phyloP scores from a whole-genome alignment of 2,797 vertebrate species.

The Gambusia yucatana region DNA sequence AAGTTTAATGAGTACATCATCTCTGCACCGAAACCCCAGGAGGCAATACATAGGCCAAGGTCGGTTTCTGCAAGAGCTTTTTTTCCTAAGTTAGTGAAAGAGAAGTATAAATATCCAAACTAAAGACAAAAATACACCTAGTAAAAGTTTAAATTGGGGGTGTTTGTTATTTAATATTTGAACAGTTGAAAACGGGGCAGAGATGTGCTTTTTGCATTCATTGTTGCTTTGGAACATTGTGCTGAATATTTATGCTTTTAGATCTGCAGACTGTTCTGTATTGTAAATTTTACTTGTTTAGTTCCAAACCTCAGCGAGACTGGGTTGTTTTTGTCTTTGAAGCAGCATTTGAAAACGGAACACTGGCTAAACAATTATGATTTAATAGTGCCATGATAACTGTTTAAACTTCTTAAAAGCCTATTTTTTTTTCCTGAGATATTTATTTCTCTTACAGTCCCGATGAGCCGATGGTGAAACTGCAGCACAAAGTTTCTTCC shows the following conservation, averaged over 20 bases:
- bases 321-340: not conserved
- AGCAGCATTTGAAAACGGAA: not conserved
- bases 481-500: slow-evolving; percentile 91
- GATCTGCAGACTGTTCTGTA: not conserved
- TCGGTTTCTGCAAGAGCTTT: slow-evolving; percentile 44
- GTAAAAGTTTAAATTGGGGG: not conserved
- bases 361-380: not conserved
- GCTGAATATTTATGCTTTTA: slow-evolving; percentile 4
- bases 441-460: slow-evolving; percentile 77
- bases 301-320: not conserved
- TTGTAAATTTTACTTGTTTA: not conserved
- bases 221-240: not conserved
- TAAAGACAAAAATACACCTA: not conserved
- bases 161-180: slow-evolving; percentile 4
- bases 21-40: slow-evolving; percentile 87
- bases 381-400: not conserved
- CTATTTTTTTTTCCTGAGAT: slow-evolving; percentile 14
- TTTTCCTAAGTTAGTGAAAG: not conserved
- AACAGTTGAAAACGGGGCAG: not conserved
- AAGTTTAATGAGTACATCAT: slow-evolving; percentile 86
- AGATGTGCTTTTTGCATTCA: slow-evolving; percentile 4
- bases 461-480: slow-evolving; percentile 89
- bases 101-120: not conserved
- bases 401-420: not conserved
- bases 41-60: slow-evolving; percentile 91